phyloP scores from a whole-genome alignment of 2,113 vertebrate species.

The Erythrocebus patas region DNA sequence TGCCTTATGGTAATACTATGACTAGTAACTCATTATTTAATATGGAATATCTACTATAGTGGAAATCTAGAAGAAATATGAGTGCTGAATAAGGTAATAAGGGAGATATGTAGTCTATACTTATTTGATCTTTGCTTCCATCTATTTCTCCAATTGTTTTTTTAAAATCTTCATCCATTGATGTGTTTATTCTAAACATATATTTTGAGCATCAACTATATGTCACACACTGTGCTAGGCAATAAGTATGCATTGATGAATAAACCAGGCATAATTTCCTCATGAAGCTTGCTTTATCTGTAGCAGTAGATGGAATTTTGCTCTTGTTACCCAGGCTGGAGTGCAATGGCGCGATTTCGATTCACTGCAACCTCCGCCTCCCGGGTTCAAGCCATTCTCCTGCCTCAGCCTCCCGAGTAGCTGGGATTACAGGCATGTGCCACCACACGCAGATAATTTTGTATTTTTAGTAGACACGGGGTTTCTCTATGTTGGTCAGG shows the following conservation, averaged over 20 bases:
- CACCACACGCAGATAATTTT: too few relatives aligned
- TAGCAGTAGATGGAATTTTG: not conserved
- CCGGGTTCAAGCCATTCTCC: too few relatives aligned
- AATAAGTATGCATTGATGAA: slow-evolving; percentile 9
- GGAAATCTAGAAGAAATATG: slow-evolving; percentile 28
- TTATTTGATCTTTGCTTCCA: slow-evolving; percentile 35
- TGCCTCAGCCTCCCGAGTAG: too few relatives aligned
- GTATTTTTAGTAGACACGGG: too few relatives aligned
- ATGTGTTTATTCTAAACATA: slow-evolving; percentile 30
- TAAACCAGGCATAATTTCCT: slow-evolving; percentile 15
- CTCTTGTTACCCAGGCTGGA: too few relatives aligned
- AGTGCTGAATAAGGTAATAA: not conserved
- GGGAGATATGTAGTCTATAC: not conserved
- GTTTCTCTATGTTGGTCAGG: too few relatives aligned
- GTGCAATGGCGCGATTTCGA: too few relatives aligned
- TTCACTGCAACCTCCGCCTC: too few relatives aligned
- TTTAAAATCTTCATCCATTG: not conserved
- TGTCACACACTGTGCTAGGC: not conserved
- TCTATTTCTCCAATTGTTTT: slow-evolving; percentile 4
- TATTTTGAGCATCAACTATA: not conserved
- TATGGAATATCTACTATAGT: not conserved
- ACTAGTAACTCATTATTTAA: slow-evolving; percentile 10
- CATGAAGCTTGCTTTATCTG: not conserved
- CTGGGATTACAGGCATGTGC: too few relatives aligned
- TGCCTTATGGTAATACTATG: slow-evolving; percentile 8